Base-by-base conservation (phyloP, 2,797 vertebrate genomes). In the Sebastes flavidus region DNA sequence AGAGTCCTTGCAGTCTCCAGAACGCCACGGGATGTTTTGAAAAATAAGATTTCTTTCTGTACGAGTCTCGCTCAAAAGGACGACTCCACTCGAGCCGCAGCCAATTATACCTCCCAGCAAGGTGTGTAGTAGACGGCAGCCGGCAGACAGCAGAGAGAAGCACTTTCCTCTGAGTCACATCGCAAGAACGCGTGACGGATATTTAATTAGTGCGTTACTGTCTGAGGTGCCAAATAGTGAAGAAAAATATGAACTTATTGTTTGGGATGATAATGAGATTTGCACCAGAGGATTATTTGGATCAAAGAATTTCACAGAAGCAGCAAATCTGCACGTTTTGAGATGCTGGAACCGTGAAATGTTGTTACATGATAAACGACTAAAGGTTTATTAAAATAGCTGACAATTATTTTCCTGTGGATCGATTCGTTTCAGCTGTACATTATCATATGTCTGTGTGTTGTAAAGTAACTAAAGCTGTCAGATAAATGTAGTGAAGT, bases 41-140 rank as follows among this genome's bases (percentile, higher is more conserved):
- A 70, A 72, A 82, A 81, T 8, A 56, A 13, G 55, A 61, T 34
- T 82, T 77, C 12, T 68, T 71, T 71, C n/a, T 54, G 54, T 30
- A 2, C 7, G 8, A 63, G 49, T 66, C 34, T 72, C 2, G 27
- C 69, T 83, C 78, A 80, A 68, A 49, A 86, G 55, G 49, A 13
- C 24, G 3, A 14, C 52, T 74, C 75, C 14, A 29, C 32, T 4
- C 6, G 77, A 69, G 56, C 76, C 29, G 67, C 81, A 79, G 81
- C 76, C 85, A 88, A 84, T 90, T 82, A 86, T 8, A 77, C 38
- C 72, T 87, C 79, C 55, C 78, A 62, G 88, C 29, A 30, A 83
- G 84, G 82, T 52, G 77, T 9, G 29, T 14, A 16, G 49, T n/a
- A 20, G 49, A 52, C 20, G 61, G 60, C 34, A 3, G 42, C 56